Evolutionary conservation across 2,888 invertebrate genomes (phyloP), one percentile per base, ranked within the genome.

Genomic region (Lepidochitona cinerea): DNA sequence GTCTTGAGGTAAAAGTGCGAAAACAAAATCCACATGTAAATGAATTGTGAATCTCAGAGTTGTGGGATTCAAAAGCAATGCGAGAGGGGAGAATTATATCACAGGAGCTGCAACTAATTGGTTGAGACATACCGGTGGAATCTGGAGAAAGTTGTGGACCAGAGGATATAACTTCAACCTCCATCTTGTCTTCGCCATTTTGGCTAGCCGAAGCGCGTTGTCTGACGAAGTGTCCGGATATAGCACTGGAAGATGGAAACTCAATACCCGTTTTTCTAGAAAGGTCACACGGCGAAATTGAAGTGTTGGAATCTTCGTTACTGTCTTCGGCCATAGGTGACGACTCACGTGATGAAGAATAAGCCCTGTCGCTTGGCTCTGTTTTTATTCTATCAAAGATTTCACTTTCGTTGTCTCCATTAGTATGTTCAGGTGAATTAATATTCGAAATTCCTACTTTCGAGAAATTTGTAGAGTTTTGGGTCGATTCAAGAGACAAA

Each of bases 11-110:
- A 72, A 87, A 87, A 4, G 84, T 81, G 14, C 79, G 71, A 54
- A 79, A 79, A 65, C 87, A 87, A n/a, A 81, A 75, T 4, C 74
- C 69, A 70, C 87, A 87, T 1, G 84, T 83, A 73, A 79, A 83
- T 2, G 82, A 72, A 37, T 79, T 74, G 68, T 87, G 87, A 5
- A 74, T 72, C 5, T 75, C 71, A 32, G 80, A 75, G 66, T 81
- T 84, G 75, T 86, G 87, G n/a, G 68, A 76, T 49, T 85, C 83
- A 68, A 84, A 82, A 0, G 79, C 72, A 7, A 59, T 29, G 6
- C 79, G 81, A 68, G 83, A 80, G 0, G 75, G 72, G 6, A 85
- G 69, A 0, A 80, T 64, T n/a, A 73, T 71, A 12, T 75, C 69
- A 68, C 86, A 87, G 35, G 76, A 77, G 65, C 83, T 84, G 72